phyloP scores from a whole-genome alignment of 2,113 vertebrate species.

The Eurystomus gularis region DNA sequence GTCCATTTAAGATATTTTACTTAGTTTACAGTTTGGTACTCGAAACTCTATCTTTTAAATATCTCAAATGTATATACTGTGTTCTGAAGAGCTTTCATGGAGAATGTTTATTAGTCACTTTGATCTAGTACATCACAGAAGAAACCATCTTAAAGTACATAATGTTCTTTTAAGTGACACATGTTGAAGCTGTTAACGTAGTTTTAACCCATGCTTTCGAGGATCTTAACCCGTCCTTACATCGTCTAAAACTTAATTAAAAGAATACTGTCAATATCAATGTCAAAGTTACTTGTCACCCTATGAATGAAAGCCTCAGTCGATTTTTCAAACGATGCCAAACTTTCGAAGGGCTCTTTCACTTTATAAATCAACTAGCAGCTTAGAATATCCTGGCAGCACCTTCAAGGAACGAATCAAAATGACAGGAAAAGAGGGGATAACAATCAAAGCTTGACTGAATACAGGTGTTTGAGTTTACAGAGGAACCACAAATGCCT shows the following conservation, averaged over 20 bases:
- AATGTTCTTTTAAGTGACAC: constrained; percentile 64
- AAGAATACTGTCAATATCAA: constrained; percentile 71
- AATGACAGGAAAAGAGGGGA: constrained; percentile 87
- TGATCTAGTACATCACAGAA: constrained; percentile 76
- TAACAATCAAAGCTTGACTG: constrained; percentile 92
- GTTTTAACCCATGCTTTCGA: constrained; percentile 51
- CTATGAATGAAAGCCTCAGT: constrained; percentile 71
- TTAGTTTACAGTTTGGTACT: constrained; percentile 46
- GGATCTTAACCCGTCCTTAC: neutral
- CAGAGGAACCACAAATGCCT: constrained; percentile 87
- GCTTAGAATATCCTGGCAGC: constrained; percentile 87
- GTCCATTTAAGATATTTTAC: neutral
- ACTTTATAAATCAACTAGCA: constrained; percentile 88
- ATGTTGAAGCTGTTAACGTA: constrained; percentile 49
- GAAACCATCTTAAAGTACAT: constrained; percentile 61
- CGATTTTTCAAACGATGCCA: constrained; percentile 79
- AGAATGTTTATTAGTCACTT: constrained; percentile 72
- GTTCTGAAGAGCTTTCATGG: constrained; percentile 68
- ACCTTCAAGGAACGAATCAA: constrained; percentile 87
- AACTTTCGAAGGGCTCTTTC: constrained; percentile 82
- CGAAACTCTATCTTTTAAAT: constrained; percentile 58
- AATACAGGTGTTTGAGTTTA: constrained; percentile 97
- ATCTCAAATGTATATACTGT: constrained; percentile 51
- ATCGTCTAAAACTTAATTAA: constrained; percentile 63
- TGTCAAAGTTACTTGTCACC: constrained; percentile 71